These are phyloP conservation scores for Steinernema khuongi DNA, from an alignment of 1,140 invertebrate species.

Conservation along the genomic window DNA sequence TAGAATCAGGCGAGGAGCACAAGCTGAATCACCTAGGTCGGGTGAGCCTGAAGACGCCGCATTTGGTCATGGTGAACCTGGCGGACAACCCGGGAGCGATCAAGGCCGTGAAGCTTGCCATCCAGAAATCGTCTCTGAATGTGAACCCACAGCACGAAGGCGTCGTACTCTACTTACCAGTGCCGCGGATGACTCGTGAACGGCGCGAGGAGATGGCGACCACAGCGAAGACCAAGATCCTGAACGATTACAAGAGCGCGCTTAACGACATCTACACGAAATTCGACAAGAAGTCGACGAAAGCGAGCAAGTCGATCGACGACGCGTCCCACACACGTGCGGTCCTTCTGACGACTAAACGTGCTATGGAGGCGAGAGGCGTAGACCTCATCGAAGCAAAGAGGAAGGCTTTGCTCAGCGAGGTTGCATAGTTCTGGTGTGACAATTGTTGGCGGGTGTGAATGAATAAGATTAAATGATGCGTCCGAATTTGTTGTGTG, in stretches of 20 bases:
- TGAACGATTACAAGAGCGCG: conserved; percentile 49
- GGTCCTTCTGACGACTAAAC: conserved; percentile 31
- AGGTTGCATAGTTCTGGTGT: conserved; percentile 35
- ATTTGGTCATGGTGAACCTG: conserved; percentile 53
- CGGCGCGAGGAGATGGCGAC: conserved; percentile 40
- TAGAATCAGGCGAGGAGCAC: conserved; percentile 44
- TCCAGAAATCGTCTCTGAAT: conserved; percentile 39
- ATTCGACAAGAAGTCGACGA: conserved; percentile 33
- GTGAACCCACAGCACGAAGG: conserved; percentile 54
- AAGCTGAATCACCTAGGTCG: conserved; percentile 43
- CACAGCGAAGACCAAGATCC: conserved; percentile 34
- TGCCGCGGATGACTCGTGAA: conserved; percentile 49
- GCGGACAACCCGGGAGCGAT: conserved; percentile 47
- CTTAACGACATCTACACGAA: conserved; percentile 44
- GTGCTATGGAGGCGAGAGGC: conserved; percentile 31
- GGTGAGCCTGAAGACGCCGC: conserved; percentile 42
- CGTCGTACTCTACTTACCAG: conserved; percentile 40
- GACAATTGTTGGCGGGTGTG: not conserved
- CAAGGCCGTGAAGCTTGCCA: conserved; percentile 42
- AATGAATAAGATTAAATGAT: too few relatives aligned
- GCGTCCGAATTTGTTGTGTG: too few relatives aligned
- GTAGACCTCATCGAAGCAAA: conserved; percentile 28
- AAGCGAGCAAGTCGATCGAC: conserved; percentile 29
- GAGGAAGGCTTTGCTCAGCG: conserved; percentile 33
- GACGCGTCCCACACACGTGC: conserved; percentile 26